Conservation (phyloP, 2,113 vertebrate species). For the Asarcornis scutulata region DNA sequence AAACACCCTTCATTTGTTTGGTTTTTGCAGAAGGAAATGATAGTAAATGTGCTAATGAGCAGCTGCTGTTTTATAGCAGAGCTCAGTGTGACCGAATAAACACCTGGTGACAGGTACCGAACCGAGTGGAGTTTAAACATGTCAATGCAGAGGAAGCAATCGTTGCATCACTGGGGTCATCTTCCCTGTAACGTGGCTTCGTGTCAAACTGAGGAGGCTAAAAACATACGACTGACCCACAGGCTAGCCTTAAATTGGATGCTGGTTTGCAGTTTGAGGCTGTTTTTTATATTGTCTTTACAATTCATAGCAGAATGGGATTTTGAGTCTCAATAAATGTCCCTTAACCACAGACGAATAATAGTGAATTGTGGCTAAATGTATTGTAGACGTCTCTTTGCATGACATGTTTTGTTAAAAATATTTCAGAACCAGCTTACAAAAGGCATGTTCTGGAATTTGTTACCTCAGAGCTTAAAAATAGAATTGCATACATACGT, state of each 20-base stretch:
- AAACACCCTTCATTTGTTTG: background rate
- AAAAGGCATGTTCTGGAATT: background rate
- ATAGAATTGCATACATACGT: background rate
- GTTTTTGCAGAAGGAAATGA: background rate
- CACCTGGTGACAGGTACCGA: background rate
- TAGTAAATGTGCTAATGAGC: background rate
- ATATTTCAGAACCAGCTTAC: too few species aligned
- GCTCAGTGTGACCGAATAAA: background rate
- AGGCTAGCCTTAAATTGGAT: background rate
- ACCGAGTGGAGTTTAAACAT: background rate
- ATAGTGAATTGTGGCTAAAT: background rate
- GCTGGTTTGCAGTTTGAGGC: too few species aligned
- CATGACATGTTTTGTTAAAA: too few species aligned
- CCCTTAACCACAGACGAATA: background rate
- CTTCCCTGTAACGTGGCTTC: background rate
- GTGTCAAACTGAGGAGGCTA: background rate
- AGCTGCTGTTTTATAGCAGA: background rate
- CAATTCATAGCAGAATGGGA: background rate
- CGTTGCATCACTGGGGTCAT: fast-evolving
- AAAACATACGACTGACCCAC: background rate
- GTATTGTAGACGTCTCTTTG: background rate
- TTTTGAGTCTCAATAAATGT: background rate
- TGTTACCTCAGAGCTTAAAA: slow-evolving; percentile 11
- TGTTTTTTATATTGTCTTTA: background rate
- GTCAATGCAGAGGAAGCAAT: background rate